Evolutionary conservation across 2,888 invertebrate species (phyloP).

Genomic region (Drosophila emarginata): DNA sequence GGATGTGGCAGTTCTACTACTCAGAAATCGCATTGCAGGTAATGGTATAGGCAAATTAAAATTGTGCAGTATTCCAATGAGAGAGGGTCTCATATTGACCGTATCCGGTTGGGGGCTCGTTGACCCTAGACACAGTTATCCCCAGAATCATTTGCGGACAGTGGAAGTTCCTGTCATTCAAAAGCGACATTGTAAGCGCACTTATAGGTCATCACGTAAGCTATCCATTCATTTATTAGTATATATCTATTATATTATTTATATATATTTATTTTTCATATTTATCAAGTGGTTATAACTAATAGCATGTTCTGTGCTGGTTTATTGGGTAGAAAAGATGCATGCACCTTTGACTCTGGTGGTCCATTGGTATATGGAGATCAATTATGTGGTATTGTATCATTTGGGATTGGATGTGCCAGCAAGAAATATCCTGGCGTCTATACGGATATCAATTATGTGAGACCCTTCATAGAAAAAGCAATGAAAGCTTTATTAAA

Average conservation of each 20-base stretch:
- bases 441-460: slow-evolving; percentile 85
- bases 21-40: slow-evolving; percentile 35
- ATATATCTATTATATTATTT: background rate
- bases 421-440: slow-evolving; percentile 88
- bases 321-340: slow-evolving; percentile 54
- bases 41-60: background rate
- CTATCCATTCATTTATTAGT: background rate
- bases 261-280: background rate
- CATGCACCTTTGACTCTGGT: slow-evolving; percentile 77
- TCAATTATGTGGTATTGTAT: slow-evolving; percentile 86
- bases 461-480: slow-evolving; percentile 52
- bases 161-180: slow-evolving; percentile 49
- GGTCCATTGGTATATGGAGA: slow-evolving; percentile 60
- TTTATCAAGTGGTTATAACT: slow-evolving; percentile 29
- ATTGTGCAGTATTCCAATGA: slow-evolving; percentile 27
- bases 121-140: background rate
- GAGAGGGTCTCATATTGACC: background rate
- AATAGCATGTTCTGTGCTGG: slow-evolving; percentile 72
- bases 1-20: slow-evolving; percentile 51
- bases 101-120: slow-evolving; percentile 62
- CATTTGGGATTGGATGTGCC: slow-evolving; percentile 81
- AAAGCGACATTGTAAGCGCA: slow-evolving; percentile 22
- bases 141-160: slow-evolving; percentile 28
- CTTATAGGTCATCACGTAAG: slow-evolving; percentile 40
- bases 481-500: slow-evolving; percentile 11